These are phyloP conservation scores for Drosophila sulfurigaster DNA, from an alignment of 1,140 invertebrate species.

Conservation along the genomic window DNA sequence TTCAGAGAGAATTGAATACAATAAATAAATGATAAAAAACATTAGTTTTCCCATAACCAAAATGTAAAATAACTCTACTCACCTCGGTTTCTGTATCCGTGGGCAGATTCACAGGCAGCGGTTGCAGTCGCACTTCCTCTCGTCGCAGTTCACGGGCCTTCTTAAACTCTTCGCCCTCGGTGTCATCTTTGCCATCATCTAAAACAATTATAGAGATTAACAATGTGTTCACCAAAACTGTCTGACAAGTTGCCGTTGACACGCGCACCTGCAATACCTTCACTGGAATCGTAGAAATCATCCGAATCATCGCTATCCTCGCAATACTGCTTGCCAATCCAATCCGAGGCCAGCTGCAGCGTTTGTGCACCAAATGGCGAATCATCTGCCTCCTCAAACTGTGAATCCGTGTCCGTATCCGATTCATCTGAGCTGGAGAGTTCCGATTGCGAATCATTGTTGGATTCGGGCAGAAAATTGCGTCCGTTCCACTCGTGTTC, in stretches of 20 bases:
- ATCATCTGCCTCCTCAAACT: conserved; percentile 84
- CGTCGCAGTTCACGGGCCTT: conserved; percentile 88
- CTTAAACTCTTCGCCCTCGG: conserved; percentile 90
- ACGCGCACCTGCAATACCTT: conserved; percentile 75
- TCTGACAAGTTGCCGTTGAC: background rate
- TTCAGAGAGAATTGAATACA: conserved; percentile 59
- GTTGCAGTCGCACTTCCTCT: conserved; percentile 89
- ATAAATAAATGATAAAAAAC: conserved; percentile 72
- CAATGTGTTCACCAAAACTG: background rate
- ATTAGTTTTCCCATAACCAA: conserved; percentile 69
- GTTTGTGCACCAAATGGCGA: conserved; percentile 84
- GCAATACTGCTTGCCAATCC: conserved; percentile 85
- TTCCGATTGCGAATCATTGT: conserved; percentile 89
- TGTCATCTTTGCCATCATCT: conserved; percentile 89
- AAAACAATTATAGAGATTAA: background rate
- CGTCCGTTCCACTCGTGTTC: conserved; percentile 97
- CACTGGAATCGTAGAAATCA: conserved; percentile 83
- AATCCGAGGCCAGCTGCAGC: conserved; percentile 80
- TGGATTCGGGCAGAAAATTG: conserved; percentile 93
- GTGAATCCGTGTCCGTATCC: conserved; percentile 75
- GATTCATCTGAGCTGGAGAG: conserved; percentile 77
- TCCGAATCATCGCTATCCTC: conserved; percentile 78
- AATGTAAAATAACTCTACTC: conserved; percentile 51
- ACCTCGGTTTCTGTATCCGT: conserved; percentile 92
- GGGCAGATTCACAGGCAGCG: conserved; percentile 87